Evolutionary conservation across 2,797 vertebrate species (phyloP).

Genomic region (Pelodytes ibericus): DNA sequence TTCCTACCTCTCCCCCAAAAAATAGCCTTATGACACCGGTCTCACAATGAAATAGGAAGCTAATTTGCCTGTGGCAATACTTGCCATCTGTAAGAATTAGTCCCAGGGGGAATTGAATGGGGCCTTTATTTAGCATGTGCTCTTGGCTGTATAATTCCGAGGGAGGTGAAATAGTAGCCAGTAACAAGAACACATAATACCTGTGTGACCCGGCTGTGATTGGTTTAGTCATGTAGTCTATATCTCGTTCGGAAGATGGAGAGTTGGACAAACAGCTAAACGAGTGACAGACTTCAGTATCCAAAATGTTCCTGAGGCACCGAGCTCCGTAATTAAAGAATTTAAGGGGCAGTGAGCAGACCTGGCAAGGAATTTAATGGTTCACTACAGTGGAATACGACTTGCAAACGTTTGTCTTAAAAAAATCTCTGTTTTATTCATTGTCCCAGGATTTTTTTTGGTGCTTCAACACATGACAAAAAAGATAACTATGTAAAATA

Average conservation of each 20-base stretch:
- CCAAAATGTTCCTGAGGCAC: constrained; percentile 65
- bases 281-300: constrained; percentile 67
- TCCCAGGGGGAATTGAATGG: constrained; percentile 70
- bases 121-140: constrained; percentile 65
- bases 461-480: too few relatives aligned
- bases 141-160: constrained; percentile 68
- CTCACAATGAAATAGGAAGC: constrained; percentile 67
- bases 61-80: constrained; percentile 65
- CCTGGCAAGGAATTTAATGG: constrained; percentile 53
- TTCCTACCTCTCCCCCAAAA: neutral
- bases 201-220: constrained; percentile 93
- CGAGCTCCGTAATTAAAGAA: constrained; percentile 67
- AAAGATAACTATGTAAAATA: too few relatives aligned
- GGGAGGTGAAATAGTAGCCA: constrained; percentile 92
- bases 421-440: neutral
- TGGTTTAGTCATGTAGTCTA: constrained; percentile 76
- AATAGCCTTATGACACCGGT: constrained; percentile 16
- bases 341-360: constrained; percentile 44
- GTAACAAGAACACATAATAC: constrained; percentile 95
- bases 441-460: neutral
- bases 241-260: constrained; percentile 79
- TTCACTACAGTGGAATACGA: constrained; percentile 51
- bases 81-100: constrained; percentile 68
- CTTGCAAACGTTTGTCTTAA: constrained; percentile 49
- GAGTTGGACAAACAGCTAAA: constrained; percentile 73